A percentile compares a stretch with the other conserved stretches of the same genome.
Evolutionary conservation across 2,113 vertebrate genomes (phyloP).

Genomic region (Archocentrus centrarchus): DNA sequence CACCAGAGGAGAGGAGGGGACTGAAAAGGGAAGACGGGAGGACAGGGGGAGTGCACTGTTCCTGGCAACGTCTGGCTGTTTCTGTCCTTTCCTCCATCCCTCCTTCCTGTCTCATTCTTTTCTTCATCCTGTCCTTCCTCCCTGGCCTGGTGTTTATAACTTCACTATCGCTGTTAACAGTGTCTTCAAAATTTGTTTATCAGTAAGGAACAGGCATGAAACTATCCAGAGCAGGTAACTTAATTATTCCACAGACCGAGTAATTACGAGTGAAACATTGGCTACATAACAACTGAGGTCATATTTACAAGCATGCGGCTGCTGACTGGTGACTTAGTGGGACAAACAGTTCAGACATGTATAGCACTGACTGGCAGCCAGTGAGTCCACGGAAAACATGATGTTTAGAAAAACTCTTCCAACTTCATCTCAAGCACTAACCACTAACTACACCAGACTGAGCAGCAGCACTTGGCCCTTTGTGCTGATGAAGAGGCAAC

Average conservation of each 20-base stretch:
- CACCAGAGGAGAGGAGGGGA: slow-evolving; percentile 48
- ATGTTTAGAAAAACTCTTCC: not conserved
- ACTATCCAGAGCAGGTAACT: slow-evolving; percentile 1
- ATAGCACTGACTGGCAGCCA: not conserved
- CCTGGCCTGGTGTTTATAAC: slow-evolving; percentile 21
- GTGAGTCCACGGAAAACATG: not conserved
- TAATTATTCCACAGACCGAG: not conserved
- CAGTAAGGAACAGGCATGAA: not conserved
- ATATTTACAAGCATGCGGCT: not conserved
- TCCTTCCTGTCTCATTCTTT: slow-evolving; percentile 25
- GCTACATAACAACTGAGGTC: not conserved
- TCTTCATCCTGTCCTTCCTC: slow-evolving; percentile 19
- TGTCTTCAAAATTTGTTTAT: slow-evolving; percentile 25
- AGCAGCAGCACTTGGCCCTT: slow-evolving; percentile 6
- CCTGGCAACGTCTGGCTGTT: slow-evolving; percentile 54
- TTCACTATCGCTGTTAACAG: not conserved
- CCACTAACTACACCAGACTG: not conserved
- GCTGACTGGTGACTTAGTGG: not conserved
- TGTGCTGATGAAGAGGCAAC: not conserved
- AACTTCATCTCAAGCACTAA: not conserved
- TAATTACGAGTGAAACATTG: not conserved
- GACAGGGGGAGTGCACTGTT: slow-evolving; percentile 45
- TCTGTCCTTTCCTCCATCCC: slow-evolving; percentile 46
- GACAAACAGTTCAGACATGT: not conserved
- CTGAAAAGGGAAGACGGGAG: slow-evolving; percentile 25